These are phyloP conservation scores for Pseudorhombus dupliciocellatus DNA, from an alignment of 2,113 vertebrate species.

Conservation along the genomic window DNA sequence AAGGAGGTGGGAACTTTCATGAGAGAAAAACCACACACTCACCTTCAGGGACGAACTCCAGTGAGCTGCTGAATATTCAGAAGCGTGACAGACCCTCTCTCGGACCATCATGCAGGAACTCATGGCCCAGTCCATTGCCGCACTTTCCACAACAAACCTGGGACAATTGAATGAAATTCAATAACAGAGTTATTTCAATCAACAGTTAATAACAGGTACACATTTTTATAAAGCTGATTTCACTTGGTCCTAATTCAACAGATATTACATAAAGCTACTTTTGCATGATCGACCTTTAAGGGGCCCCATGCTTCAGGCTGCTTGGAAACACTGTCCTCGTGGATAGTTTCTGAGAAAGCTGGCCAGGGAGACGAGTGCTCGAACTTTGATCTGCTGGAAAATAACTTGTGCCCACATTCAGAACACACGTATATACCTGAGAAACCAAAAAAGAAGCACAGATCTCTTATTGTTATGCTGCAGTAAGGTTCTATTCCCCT, in stretches of 20 bases:
- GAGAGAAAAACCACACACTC: not conserved
- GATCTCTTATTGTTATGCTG: not conserved
- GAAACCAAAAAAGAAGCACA: not conserved
- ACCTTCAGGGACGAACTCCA: conserved; percentile 88
- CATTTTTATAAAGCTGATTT: not conserved
- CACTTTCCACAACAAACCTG: conserved; percentile 77
- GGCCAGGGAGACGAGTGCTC: conserved; percentile 92
- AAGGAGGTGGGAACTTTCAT: fast-evolving
- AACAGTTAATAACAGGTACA: not conserved
- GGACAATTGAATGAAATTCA: conserved; percentile 2
- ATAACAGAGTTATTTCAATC: conserved; percentile 31
- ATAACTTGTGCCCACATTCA: conserved; percentile 87
- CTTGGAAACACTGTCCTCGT: conserved; percentile 86
- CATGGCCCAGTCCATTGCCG: conserved; percentile 80
- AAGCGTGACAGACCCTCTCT: conserved; percentile 87
- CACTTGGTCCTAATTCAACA: not conserved
- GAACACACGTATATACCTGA: conserved; percentile 87
- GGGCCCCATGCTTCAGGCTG: conserved; percentile 66
- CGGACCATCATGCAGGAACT: conserved; percentile 63
- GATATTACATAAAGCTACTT: not conserved
- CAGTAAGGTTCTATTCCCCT: not conserved
- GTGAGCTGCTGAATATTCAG: conserved; percentile 96
- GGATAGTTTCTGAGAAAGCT: conserved; percentile 87
- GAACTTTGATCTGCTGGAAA: conserved; percentile 88
- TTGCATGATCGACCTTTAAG: conserved; percentile 50